phyloP scores from a whole-genome alignment of 2,888 invertebrate species.

The Eumacrocentrus americanus region DNA sequence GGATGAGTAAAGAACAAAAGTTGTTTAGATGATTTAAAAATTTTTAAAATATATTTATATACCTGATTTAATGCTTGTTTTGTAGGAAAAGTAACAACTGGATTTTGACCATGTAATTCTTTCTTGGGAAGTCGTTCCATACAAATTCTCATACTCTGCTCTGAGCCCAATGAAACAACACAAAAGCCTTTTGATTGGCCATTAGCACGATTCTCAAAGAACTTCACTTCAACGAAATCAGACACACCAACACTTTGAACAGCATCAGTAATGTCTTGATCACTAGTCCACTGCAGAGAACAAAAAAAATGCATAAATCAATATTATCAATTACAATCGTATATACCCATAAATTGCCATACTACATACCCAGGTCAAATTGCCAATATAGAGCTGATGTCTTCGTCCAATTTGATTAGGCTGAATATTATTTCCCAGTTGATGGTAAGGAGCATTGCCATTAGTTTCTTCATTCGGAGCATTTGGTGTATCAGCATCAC shows the following conservation, averaged over 20 bases:
- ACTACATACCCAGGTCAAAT: constrained; percentile 96
- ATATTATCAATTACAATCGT: constrained; percentile 49
- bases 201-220: constrained; percentile 98
- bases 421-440: constrained; percentile 71
- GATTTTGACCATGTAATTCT: constrained; percentile 94
- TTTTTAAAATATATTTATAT: too few relatives aligned
- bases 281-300: constrained; percentile 91
- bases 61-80: constrained; percentile 80
- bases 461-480: constrained; percentile 74
- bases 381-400: constrained; percentile 95
- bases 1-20: too few relatives aligned
- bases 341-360: too few relatives aligned
- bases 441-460: constrained; percentile 73
- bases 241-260: constrained; percentile 85
- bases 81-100: constrained; percentile 93
- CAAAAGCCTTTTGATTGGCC: constrained; percentile 99
- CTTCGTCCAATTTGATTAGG: constrained; percentile 77
- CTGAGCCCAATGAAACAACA: constrained; percentile 91
- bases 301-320: constrained; percentile 55
- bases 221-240: constrained; percentile 97
- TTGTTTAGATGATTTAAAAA: too few relatives aligned
- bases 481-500: constrained; percentile 68
- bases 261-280: constrained; percentile 93
- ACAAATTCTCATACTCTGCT: constrained; percentile 84
- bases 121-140: constrained; percentile 95